A percentile compares a stretch with the other conserved stretches of the same genome.
Evolutionary conservation across 2,113 vertebrate species (phyloP).

Genomic region (Rhizomys pruinosus): DNA sequence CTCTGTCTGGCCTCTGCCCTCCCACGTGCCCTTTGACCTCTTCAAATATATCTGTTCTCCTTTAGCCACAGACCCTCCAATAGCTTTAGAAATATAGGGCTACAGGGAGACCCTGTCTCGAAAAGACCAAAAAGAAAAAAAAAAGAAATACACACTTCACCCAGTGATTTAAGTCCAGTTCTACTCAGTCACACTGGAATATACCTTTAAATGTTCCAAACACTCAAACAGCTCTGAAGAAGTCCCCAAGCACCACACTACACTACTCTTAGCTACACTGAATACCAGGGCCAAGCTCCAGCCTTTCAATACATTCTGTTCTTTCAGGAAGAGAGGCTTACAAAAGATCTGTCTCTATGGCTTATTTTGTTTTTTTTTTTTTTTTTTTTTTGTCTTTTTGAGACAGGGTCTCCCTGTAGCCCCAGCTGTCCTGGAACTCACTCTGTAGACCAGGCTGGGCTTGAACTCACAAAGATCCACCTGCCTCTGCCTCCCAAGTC

Average conservation of each 20-base stretch:
- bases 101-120: too few relatives aligned
- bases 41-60: neutral
- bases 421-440: too few relatives aligned
- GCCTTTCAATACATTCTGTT: slow-evolving; percentile 14
- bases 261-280: neutral
- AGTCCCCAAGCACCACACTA: neutral
- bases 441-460: too few relatives aligned
- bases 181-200: neutral
- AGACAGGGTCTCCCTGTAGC: too few relatives aligned
- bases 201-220: neutral
- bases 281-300: slow-evolving; percentile 22
- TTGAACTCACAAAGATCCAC: too few relatives aligned
- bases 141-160: neutral
- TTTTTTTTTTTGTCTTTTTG: too few relatives aligned
- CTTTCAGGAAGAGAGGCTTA: slow-evolving; percentile 58
- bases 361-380: too few relatives aligned
- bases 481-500: too few relatives aligned
- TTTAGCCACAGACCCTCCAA: neutral
- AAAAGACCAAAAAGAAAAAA: too few relatives aligned
- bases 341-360: slow-evolving; percentile 26
- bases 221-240: neutral
- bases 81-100: neutral
- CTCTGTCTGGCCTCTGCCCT: neutral
- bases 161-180: neutral
- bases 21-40: too few relatives aligned